Conservation (phyloP, 2,113 vertebrate species). For the Xiphophorus maculatus region DNA sequence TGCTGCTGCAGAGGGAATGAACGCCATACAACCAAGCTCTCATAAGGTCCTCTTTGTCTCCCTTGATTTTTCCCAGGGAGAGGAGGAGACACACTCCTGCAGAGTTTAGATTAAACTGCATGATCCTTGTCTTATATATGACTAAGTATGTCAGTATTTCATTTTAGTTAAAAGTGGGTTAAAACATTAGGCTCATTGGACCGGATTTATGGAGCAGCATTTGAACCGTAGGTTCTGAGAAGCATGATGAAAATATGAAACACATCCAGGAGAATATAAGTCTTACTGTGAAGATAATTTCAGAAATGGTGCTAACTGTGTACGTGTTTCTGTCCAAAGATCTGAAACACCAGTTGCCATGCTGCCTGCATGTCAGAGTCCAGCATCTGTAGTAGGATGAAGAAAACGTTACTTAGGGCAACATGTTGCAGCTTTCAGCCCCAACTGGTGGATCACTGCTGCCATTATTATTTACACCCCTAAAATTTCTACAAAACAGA, state of each 20-base stretch:
- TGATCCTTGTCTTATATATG: slow-evolving; percentile 57
- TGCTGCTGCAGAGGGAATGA: slow-evolving; percentile 30
- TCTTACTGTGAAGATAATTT: background rate
- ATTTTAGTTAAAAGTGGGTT: background rate
- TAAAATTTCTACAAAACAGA: too few species aligned
- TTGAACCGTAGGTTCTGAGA: background rate
- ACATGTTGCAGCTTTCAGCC: too few species aligned
- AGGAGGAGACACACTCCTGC: slow-evolving; percentile 12
- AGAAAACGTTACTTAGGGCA: too few species aligned
- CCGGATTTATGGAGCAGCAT: background rate
- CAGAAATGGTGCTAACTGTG: background rate
- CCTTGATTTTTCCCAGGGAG: slow-evolving; percentile 26
- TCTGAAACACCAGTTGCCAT: too few species aligned
- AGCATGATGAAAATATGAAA: background rate
- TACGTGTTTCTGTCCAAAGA: background rate
- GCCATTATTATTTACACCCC: too few species aligned
- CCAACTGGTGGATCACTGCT: too few species aligned
- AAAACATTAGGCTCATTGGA: background rate
- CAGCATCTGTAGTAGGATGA: too few species aligned
- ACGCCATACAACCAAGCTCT: background rate
- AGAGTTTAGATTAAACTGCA: slow-evolving; percentile 66
- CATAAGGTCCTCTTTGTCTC: slow-evolving; percentile 71
- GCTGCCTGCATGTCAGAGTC: too few species aligned
- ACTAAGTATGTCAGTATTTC: background rate
- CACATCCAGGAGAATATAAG: background rate